Percentiles rank a stretch among this genome's conserved stretches.
phyloP scores from a whole-genome alignment of 2,888 invertebrate species.

The Galerucella calmariensis region DNA sequence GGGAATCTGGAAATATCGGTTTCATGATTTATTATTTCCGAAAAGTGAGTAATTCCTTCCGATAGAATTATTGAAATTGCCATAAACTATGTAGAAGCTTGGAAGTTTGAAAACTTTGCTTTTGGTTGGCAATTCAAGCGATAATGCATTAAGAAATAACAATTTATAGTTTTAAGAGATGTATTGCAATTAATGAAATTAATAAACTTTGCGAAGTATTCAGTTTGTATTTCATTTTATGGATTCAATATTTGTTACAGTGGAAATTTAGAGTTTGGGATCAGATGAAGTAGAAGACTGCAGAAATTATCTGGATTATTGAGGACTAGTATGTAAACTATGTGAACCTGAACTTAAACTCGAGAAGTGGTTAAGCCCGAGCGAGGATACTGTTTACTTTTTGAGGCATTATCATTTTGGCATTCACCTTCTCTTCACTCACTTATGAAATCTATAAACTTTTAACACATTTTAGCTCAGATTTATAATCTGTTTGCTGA shows the following conservation, averaged over 20 bases:
- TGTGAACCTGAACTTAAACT: not conserved
- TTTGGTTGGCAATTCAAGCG: not conserved
- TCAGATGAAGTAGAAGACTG: too few species aligned
- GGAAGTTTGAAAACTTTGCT: not conserved
- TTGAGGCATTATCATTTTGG: not conserved
- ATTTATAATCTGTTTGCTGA: not conserved
- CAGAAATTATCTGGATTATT: too few species aligned
- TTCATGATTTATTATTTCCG: not conserved
- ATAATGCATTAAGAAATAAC: not conserved
- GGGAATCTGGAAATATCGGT: not conserved
- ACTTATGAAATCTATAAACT: not conserved
- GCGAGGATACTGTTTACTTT: not conserved
- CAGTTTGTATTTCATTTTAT: not conserved
- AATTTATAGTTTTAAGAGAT: not conserved
- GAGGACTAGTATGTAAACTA: not conserved
- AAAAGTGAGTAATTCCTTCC: not conserved
- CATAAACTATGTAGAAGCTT: not conserved
- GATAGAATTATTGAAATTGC: not conserved
- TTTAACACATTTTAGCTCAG: not conserved
- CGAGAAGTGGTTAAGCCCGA: not conserved
- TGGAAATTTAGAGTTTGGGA: too few species aligned
- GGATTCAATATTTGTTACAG: not conserved
- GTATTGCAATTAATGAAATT: not conserved
- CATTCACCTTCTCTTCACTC: not conserved
- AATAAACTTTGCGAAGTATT: not conserved